Evolutionary conservation across 2,113 vertebrate genomes (phyloP).

Genomic region (Onychostruthus taczanowskii): DNA sequence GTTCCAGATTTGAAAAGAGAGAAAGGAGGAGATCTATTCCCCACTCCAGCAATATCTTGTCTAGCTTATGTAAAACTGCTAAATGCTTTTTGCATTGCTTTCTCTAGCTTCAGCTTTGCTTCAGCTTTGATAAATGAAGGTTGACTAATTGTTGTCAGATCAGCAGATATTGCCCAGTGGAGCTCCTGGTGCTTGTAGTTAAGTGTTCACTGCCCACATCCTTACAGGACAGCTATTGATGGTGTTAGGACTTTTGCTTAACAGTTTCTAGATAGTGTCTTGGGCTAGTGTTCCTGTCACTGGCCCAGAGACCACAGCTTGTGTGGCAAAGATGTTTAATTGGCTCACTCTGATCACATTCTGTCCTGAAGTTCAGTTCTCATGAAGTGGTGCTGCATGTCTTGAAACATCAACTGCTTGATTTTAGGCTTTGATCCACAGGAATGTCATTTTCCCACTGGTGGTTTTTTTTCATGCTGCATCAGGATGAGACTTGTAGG

Average conservation of each 20-base stretch:
- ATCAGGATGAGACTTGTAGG: neutral
- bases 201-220: neutral
- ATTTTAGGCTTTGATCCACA: neutral
- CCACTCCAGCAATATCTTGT: neutral
- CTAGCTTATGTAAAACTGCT: neutral
- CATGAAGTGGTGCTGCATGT: neutral
- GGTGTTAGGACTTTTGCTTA: neutral
- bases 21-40: neutral
- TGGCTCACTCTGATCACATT: neutral
- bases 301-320: neutral
- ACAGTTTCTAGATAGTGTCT: neutral
- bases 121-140: neutral
- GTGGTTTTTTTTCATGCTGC: fast-evolving
- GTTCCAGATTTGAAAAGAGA: neutral
- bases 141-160: neutral
- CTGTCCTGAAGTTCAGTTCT: neutral
- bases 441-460: neutral
- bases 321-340: neutral
- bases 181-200: neutral
- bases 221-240: neutral
- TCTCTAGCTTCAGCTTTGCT: neutral
- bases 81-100: neutral
- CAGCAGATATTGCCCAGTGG: neutral
- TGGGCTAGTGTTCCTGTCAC: neutral
- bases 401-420: fast-evolving